phyloP scores from a whole-genome alignment of 2,113 vertebrate species.

The Syngnathoides biaculeatus region DNA sequence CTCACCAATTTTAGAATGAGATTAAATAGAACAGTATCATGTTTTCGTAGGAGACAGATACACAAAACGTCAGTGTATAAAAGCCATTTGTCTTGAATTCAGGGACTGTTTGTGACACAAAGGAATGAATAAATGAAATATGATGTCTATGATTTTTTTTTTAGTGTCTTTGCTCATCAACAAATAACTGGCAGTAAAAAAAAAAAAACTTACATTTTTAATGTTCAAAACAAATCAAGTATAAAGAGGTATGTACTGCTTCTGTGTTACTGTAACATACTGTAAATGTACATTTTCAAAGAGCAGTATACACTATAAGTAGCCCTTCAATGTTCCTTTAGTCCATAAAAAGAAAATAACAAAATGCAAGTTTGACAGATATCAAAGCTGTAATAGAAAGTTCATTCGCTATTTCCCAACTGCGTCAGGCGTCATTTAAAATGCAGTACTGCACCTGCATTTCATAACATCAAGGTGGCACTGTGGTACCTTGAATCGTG shows the following conservation, averaged over 20 bases:
- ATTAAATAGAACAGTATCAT: slow-evolving; percentile 30
- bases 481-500: neutral
- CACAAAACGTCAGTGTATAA: slow-evolving; percentile 50
- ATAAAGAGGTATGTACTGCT: neutral
- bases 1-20: slow-evolving; percentile 64
- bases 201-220: neutral
- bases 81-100: slow-evolving; percentile 71
- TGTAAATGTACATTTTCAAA: slow-evolving; percentile 9
- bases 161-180: neutral
- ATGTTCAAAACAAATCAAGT: slow-evolving; percentile 9
- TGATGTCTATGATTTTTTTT: slow-evolving; percentile 22
- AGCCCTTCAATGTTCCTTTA: slow-evolving; percentile 1
- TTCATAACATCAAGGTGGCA: slow-evolving; percentile 20
- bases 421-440: neutral
- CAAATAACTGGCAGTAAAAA: neutral
- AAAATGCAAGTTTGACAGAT: slow-evolving; percentile 4
- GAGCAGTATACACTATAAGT: slow-evolving; percentile 2
- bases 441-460: neutral
- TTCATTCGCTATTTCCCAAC: slow-evolving; percentile 6
- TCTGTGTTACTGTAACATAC: neutral
- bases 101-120: slow-evolving; percentile 69
- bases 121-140: slow-evolving; percentile 66
- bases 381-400: slow-evolving; percentile 17
- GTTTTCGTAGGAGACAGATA: slow-evolving; percentile 62
- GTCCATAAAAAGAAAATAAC: slow-evolving; percentile 9